A percentile compares a stretch with the other conserved stretches of the same genome.
Evolutionary conservation across 1,140 invertebrate genomes (phyloP).

Genomic region (Aporrectodea caliginosa): DNA sequence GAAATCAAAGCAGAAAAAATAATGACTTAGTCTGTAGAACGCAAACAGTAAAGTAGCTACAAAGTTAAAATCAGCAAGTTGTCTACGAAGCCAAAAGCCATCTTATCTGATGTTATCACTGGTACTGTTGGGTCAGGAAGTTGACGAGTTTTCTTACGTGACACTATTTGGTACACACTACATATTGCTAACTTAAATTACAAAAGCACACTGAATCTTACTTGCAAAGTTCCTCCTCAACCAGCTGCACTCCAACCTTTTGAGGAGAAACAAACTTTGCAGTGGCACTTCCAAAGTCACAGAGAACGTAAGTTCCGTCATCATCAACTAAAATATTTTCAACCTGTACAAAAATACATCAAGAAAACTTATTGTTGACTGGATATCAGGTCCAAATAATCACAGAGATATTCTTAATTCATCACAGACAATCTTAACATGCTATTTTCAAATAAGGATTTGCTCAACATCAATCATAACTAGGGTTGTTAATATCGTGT

Average conservation of each 20-base stretch:
- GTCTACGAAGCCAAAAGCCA: too few species aligned
- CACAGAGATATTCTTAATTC: not conserved
- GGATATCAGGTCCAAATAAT: slow-evolving; percentile 21
- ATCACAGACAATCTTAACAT: not conserved
- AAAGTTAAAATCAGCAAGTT: too few species aligned
- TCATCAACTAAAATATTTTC: slow-evolving; percentile 83
- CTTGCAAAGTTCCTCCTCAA: slow-evolving; percentile 90
- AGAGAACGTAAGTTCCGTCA: slow-evolving; percentile 74
- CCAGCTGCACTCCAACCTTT: slow-evolving; percentile 66
- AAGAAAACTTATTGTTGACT: too few species aligned
- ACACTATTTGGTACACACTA: too few species aligned
- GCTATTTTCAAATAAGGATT: not conserved
- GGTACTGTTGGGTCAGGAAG: too few species aligned
- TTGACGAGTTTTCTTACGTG: too few species aligned
- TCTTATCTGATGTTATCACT: too few species aligned
- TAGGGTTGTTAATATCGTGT: too few species aligned
- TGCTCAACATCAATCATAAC: too few species aligned
- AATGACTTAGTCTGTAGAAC: too few species aligned
- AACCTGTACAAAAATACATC: slow-evolving; percentile 68
- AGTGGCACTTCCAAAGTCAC: slow-evolving; percentile 86
- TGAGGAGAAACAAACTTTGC: slow-evolving; percentile 68
- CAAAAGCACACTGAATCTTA: slow-evolving; percentile 36
- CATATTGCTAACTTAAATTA: not conserved
- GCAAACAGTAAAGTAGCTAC: too few species aligned
- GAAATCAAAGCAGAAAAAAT: too few species aligned